phyloP scores from a whole-genome alignment of 2,888 invertebrate species.

The Pristionchus arcanus region DNA sequence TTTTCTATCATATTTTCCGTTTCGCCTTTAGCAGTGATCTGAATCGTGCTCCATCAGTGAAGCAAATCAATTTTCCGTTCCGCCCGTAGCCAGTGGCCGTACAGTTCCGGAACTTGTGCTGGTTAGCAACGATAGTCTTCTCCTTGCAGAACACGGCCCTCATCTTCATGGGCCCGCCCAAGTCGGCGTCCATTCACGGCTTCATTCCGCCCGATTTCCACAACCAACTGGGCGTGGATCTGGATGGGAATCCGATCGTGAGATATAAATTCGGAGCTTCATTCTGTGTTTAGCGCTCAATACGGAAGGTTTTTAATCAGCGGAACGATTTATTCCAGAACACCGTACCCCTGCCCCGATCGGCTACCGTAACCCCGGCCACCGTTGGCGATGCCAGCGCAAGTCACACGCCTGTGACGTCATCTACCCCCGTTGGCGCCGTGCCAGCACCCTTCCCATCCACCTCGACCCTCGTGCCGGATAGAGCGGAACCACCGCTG shows the following conservation, averaged over 20 bases:
- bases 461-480: not conserved
- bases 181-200: constrained; percentile 40
- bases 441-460: not conserved
- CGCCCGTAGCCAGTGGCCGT: not conserved
- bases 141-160: constrained; percentile 8
- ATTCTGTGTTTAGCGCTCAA: too few relatives aligned
- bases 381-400: not conserved
- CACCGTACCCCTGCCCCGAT: not conserved
- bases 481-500: not conserved
- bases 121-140: not conserved
- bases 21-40: too few relatives aligned
- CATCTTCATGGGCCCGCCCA: constrained; percentile 10
- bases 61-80: not conserved
- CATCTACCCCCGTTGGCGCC: not conserved
- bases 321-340: too few relatives aligned
- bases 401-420: constrained; percentile 20
- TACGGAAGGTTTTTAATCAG: too few relatives aligned
- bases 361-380: constrained; percentile 39
- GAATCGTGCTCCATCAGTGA: too few relatives aligned
- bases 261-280: too few relatives aligned
- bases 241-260: constrained; percentile 5
- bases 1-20: not conserved
- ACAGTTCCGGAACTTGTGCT: not conserved
- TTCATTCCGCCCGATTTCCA: constrained; percentile 53
- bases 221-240: constrained; percentile 47